Conservation (phyloP, 2,113 vertebrate species). For the Sebastes fasciatus region DNA sequence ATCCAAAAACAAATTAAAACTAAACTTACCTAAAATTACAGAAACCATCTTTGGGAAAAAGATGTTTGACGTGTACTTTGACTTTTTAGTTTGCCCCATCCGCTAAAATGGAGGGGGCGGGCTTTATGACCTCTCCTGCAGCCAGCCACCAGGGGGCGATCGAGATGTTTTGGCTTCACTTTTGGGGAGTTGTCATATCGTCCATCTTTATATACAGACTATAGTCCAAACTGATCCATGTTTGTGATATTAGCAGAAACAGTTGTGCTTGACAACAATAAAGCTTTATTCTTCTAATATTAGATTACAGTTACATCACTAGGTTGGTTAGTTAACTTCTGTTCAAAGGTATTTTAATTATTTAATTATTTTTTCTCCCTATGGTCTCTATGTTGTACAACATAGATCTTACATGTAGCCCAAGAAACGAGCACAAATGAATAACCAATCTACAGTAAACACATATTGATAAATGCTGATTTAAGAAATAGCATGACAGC, state of each 20-base stretch:
- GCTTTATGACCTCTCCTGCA: too few species aligned
- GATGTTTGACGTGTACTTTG: too few species aligned
- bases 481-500: neutral
- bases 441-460: neutral
- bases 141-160: too few species aligned
- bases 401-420: neutral
- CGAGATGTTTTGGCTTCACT: too few species aligned
- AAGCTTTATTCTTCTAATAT: neutral
- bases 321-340: neutral
- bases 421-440: neutral
- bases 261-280: neutral
- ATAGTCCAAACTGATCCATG: neutral
- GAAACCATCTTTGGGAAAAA: too few species aligned
- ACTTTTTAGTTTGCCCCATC: too few species aligned
- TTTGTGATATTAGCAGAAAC: neutral
- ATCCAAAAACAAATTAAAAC: too few species aligned
- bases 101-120: too few species aligned
- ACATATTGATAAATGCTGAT: neutral
- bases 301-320: neutral
- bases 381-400: neutral
- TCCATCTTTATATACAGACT: too few species aligned
- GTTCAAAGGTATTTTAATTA: too few species aligned
- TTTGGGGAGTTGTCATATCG: too few species aligned
- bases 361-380: neutral
- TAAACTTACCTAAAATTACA: too few species aligned